Evolutionary conservation across 2,113 vertebrate genomes (phyloP).

Genomic region (Hymenochirus boettgeri): DNA sequence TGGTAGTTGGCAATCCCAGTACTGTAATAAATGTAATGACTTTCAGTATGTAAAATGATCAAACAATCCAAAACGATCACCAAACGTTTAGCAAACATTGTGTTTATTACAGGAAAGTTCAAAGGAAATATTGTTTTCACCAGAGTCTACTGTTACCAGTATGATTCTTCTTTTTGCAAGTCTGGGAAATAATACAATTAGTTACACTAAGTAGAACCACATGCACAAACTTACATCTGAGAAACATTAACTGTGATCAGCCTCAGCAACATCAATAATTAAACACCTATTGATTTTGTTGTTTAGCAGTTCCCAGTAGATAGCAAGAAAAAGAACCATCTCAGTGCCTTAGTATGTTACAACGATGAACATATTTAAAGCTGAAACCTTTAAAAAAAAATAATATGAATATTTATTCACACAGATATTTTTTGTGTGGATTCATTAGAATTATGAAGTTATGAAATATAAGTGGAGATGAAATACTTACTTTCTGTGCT

Average conservation of each 20-base stretch:
- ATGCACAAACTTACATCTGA: slow-evolving; percentile 19
- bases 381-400: no score
- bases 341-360: no score
- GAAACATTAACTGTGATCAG: slow-evolving; percentile 6
- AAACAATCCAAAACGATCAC: not conserved
- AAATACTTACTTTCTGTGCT: no score
- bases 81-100: not conserved
- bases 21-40: not conserved
- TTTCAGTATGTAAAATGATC: not conserved
- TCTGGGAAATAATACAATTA: slow-evolving; percentile 24
- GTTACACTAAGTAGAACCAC: slow-evolving; percentile 27
- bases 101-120: not conserved
- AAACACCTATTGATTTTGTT: slow-evolving; percentile 31
- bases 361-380: no score
- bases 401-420: no score
- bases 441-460: no score
- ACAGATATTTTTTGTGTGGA: no score
- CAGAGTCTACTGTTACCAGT: not conserved
- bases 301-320: slow-evolving; percentile 11
- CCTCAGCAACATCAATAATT: slow-evolving; percentile 18
- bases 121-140: not conserved
- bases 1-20: no score
- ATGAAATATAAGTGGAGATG: no score
- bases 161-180: slow-evolving; percentile 8
- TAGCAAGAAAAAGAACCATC: not conserved